These are phyloP conservation scores for Griposia aprilina DNA, from an alignment of 2,888 invertebrate genomes.

Conservation along the genomic window DNA sequence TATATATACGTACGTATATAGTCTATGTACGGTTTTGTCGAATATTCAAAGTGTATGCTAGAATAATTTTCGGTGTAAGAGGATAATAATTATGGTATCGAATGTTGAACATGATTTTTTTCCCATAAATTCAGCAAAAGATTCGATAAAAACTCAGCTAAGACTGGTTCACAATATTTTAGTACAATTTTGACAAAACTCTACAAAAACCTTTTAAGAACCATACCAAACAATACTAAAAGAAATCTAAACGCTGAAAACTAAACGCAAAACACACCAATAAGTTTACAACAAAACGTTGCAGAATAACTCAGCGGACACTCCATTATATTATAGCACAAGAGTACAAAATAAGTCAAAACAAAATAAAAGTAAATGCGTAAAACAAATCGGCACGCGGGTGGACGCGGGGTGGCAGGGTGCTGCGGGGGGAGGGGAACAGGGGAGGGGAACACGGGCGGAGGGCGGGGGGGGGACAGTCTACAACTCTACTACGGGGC, in stretches of 20 bases:
- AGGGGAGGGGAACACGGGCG: constrained; percentile 60
- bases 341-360: constrained; percentile 85
- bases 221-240: not conserved
- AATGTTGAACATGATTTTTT: not conserved
- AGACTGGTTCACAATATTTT: not conserved
- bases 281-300: constrained; percentile 44
- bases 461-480: constrained; percentile 69
- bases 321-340: constrained; percentile 74
- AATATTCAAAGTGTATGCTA: constrained; percentile 16
- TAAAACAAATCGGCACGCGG: constrained; percentile 84
- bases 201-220: not conserved
- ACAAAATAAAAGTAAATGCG: constrained; percentile 89
- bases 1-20: not conserved
- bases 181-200: not conserved
- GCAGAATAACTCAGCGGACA: constrained; percentile 54
- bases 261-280: constrained; percentile 16
- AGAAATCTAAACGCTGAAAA: constrained; percentile 8
- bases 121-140: no score
- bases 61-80: not conserved
- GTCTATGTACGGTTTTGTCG: constrained; percentile 4
- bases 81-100: not conserved
- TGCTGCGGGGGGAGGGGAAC: constrained; percentile 57
- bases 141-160: not conserved
- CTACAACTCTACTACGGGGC: constrained; percentile 89
- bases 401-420: constrained; percentile 69